These are phyloP conservation scores for Penaeus japonicus DNA, from an alignment of 1,140 invertebrate species.

Conservation along the genomic window DNA sequence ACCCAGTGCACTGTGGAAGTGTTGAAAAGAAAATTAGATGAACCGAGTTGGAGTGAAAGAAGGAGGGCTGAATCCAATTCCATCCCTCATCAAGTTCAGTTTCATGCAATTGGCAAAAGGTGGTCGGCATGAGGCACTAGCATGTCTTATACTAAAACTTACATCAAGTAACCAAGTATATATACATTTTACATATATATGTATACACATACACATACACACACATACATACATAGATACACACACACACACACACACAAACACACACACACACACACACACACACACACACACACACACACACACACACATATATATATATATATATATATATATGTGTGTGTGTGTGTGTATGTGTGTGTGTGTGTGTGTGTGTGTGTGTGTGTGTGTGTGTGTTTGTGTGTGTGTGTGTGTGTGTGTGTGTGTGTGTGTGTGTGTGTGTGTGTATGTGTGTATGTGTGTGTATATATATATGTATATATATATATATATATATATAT, in stretches of 20 bases:
- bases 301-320: constrained; percentile 1
- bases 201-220: constrained; percentile 2
- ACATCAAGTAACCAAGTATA: neutral
- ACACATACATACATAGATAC: constrained; percentile 1
- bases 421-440: neutral
- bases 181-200: constrained; percentile 6
- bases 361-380: neutral
- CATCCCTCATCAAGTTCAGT: too few relatives aligned
- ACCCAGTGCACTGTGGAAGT: too few relatives aligned
- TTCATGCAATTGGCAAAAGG: too few relatives aligned
- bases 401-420: neutral
- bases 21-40: too few relatives aligned
- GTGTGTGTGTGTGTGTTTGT: neutral
- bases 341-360: neutral
- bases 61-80: too few relatives aligned
- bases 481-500: constrained; percentile 13
- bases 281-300: constrained; percentile 6
- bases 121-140: neutral
- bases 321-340: constrained; percentile 6
- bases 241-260: constrained; percentile 4
- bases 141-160: neutral
- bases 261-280: constrained; percentile 13
- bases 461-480: constrained; percentile 13
- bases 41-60: too few relatives aligned
- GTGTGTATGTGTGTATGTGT: neutral